Conservation (phyloP, 2,888 invertebrate species). For the Drosophila percnosoma region DNA sequence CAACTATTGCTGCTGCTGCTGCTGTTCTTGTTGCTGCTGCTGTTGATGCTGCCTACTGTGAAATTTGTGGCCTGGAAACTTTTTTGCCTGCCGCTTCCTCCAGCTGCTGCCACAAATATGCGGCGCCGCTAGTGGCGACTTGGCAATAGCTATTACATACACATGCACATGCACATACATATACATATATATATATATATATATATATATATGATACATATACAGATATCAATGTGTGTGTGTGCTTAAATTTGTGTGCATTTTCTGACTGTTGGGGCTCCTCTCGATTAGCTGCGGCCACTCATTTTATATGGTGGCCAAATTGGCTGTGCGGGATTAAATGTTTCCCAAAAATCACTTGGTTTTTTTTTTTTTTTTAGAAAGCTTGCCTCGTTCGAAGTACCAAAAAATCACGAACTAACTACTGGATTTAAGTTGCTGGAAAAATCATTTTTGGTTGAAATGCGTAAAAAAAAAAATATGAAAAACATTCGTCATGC, state of each 20-base stretch:
- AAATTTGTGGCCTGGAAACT: conserved; percentile 57
- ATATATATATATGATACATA: neutral
- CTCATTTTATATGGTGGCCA: conserved; percentile 17
- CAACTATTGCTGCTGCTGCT: conserved; percentile 2
- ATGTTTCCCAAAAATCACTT: neutral
- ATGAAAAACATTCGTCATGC: neutral
- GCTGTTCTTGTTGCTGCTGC: neutral
- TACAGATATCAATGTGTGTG: neutral
- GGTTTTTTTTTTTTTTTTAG: neutral
- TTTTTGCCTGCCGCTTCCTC: conserved; percentile 26
- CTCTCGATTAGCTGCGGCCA: conserved; percentile 29
- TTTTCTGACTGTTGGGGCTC: conserved; percentile 4
- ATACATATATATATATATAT: neutral
- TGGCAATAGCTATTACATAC: conserved; percentile 8
- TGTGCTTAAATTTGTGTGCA: conserved; percentile 6
- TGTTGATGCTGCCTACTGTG: conserved; percentile 36
- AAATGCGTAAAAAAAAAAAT: neutral
- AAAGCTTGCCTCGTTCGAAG: neutral
- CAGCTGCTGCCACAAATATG: conserved; percentile 58
- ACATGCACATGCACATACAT: neutral
- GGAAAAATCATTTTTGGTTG: neutral
- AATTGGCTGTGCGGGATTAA: conserved; percentile 16
- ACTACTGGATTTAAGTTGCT: neutral
- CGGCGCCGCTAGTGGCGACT: conserved; percentile 32
- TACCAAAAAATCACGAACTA: neutral